Evolutionary conservation across 1,140 invertebrate species (phyloP), one percentile per base, ranked within the genome.

Genomic region (Pseudomyrmex sp.): DNA sequence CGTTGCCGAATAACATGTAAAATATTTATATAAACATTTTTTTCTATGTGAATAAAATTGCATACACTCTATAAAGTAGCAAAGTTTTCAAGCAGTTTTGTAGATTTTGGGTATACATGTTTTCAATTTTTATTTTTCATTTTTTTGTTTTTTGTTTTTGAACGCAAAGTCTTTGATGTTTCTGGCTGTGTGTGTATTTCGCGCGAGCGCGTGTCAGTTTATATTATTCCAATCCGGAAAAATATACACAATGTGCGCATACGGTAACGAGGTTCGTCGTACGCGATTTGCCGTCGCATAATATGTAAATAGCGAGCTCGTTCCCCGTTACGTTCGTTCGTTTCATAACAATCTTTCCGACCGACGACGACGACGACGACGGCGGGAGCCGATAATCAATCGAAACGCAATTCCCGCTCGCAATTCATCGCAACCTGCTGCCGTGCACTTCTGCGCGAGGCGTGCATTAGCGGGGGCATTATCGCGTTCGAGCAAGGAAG

Each of bases 221-320:
- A 72, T 18, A 69, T 70, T 80, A 70, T 61, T 80, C 44, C 46
- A n/a, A 35, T 70, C 54, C 54, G 46, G 18, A 44, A 80, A 35
- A 35, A 35, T 7, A 7, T 35, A 35, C 0, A 80, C 76, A 79
- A 77, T 69, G 52, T 1, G 18, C 46, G 35, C 76, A 80, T 80
- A 72, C 66, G 76, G 35, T 80, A 80, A 80, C 76, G 76, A 80
- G 59, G 54, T 72, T 72, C 15, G 65, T 48, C 18, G 65, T 35
- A 7, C 10, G 74, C 48, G 62, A 59, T 80, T 72, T 72, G 54
- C 44, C 44, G 26, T 50, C 20, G 54, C 66, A 23, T 72, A 72
- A 72, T 26, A 80, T 80, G 54, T 80, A 80, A 80, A 80, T 80
- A 80, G 7, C 12, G 3, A 58, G 48, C 48, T 54, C 62, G 65